Evolutionary conservation across 2,797 vertebrate genomes (phyloP).

Genomic region (Neoniphon sammara): DNA sequence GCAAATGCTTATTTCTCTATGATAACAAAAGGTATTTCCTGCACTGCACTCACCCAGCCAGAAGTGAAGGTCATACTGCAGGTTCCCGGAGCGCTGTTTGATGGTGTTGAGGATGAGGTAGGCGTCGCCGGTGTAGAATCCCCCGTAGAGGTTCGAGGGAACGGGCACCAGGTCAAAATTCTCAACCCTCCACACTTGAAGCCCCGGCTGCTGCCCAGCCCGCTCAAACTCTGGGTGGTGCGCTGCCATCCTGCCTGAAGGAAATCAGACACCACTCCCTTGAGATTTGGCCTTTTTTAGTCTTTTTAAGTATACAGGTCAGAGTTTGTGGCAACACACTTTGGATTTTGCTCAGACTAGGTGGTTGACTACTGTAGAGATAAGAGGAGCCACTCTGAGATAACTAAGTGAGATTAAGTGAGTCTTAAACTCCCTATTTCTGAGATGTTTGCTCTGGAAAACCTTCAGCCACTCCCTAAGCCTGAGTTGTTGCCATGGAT

Average conservation of each 20-base stretch:
- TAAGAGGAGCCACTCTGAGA: not conserved
- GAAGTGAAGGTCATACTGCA: slow-evolving; percentile 97
- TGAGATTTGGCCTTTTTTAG: slow-evolving; percentile 13
- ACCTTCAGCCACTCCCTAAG: slow-evolving; percentile 47
- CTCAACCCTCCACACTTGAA: slow-evolving; percentile 98
- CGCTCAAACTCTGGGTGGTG: slow-evolving; percentile 91
- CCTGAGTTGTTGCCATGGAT: slow-evolving; percentile 57
- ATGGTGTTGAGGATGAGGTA: slow-evolving; percentile 96
- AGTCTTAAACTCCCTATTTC: not conserved
- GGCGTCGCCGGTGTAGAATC: slow-evolving; percentile 95
- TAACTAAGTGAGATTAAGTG: not conserved
- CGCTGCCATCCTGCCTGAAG: slow-evolving; percentile 87
- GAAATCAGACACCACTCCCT: slow-evolving; percentile 13
- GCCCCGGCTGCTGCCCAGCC: slow-evolving; percentile 90
- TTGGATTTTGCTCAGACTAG: not conserved
- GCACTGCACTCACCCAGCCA: slow-evolving; percentile 89
- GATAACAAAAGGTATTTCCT: not conserved
- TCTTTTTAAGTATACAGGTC: not conserved
- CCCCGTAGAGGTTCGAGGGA: slow-evolving; percentile 90
- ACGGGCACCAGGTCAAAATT: slow-evolving; percentile 95
- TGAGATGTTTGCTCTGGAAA: slow-evolving; percentile 14
- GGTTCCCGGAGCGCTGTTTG: slow-evolving; percentile 88
- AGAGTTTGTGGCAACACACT: slow-evolving; percentile 9
- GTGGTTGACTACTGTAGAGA: slow-evolving; percentile 1
- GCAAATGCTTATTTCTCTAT: not conserved